Conservation (phyloP, 2,113 vertebrate species). For the Lasiurus borealis region DNA sequence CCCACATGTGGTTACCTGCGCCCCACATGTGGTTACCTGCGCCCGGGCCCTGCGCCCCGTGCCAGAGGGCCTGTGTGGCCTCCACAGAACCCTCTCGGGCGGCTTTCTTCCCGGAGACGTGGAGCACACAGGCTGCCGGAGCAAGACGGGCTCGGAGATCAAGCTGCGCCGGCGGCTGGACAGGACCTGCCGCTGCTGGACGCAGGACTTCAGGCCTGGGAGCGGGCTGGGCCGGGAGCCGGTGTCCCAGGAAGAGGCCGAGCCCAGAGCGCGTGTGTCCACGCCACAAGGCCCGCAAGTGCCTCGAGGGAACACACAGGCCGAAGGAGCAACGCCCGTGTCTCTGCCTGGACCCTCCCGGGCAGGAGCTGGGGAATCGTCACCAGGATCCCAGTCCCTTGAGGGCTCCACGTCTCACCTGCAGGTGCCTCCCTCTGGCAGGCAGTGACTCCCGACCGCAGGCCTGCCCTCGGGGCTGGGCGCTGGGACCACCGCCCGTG, state of each 20-base stretch:
- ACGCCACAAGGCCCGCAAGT: not conserved
- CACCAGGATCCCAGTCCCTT: not conserved
- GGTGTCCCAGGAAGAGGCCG: not conserved
- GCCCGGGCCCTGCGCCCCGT: not conserved
- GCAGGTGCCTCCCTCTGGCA: not conserved
- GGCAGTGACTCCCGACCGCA: not conserved
- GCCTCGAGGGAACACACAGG: not conserved
- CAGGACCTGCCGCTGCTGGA: not conserved
- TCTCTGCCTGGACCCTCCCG: not conserved
- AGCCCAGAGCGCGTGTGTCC: not conserved
- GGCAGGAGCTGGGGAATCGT: not conserved
- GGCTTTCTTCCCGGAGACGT: constrained; percentile 7
- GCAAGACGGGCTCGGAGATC: not conserved
- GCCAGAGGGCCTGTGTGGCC: not conserved
- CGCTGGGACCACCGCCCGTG: not conserved
- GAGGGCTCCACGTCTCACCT: not conserved
- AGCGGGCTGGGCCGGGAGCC: constrained; percentile 15
- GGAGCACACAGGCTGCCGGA: not conserved
- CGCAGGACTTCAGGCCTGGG: not conserved
- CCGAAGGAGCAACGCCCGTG: not conserved
- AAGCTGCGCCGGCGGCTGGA: not conserved
- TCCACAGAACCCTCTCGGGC: not conserved
- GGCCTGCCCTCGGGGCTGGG: not conserved
- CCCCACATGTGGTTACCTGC: not conserved
- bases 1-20: not conserved